Percentiles rank a stretch among this genome's conserved stretches.
Evolutionary conservation across 2,113 vertebrate species (phyloP).

Genomic region (Epinephelus moara): DNA sequence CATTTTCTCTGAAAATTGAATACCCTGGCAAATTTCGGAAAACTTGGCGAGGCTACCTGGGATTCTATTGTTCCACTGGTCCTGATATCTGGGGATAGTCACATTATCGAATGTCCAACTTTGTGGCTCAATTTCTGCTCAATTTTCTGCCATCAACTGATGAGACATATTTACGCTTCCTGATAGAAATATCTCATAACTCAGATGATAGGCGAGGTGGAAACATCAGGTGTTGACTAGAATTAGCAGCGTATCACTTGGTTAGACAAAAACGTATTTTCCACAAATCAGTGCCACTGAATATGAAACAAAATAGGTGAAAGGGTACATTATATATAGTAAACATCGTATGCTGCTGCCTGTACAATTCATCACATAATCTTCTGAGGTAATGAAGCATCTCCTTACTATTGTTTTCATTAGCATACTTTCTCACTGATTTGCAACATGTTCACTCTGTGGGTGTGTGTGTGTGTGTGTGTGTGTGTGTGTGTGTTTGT

Average conservation of each 20-base stretch:
- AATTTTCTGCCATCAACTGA: slow-evolving; percentile 55
- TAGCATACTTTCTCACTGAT: slow-evolving; percentile 45
- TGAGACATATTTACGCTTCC: slow-evolving; percentile 52
- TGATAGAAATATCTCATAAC: slow-evolving; percentile 69
- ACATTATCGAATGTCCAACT: slow-evolving; percentile 41
- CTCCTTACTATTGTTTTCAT: slow-evolving; percentile 63
- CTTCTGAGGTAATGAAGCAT: slow-evolving; percentile 65
- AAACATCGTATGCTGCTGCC: slow-evolving; percentile 22
- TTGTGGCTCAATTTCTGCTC: slow-evolving; percentile 35
- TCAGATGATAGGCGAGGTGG: slow-evolving; percentile 16
- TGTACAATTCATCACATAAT: slow-evolving; percentile 58
- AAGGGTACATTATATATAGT: slow-evolving; percentile 9
- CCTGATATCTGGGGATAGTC: slow-evolving; percentile 52
- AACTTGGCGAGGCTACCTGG: slow-evolving; percentile 73
- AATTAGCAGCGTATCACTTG: slow-evolving; percentile 39
- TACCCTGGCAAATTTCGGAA: slow-evolving; percentile 60
- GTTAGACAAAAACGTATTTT: slow-evolving; percentile 16
- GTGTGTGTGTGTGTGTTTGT: not conserved
- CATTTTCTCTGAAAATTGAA: slow-evolving; percentile 51
- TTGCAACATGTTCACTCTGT: slow-evolving; percentile 20
- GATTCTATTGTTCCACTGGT: slow-evolving; percentile 63
- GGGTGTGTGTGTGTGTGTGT: not conserved
- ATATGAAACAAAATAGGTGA: slow-evolving; percentile 21
- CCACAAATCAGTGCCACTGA: slow-evolving; percentile 9
- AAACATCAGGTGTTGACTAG: slow-evolving; percentile 37